phyloP scores from a whole-genome alignment of 1,140 invertebrate genomes.

The Lethrus apterus region DNA sequence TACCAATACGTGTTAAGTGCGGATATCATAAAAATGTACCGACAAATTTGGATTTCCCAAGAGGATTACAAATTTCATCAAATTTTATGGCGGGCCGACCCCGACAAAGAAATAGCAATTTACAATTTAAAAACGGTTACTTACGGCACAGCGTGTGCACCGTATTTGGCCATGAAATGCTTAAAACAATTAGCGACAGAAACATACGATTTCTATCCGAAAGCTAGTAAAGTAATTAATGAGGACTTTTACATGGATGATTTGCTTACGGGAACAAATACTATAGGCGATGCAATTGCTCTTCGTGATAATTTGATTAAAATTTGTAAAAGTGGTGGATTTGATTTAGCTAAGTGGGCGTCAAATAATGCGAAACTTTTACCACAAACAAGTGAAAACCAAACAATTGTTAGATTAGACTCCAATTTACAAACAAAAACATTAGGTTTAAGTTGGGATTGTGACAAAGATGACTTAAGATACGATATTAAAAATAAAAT shows the following conservation, averaged over 20 bases:
- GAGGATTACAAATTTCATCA: slow-evolving; percentile 31
- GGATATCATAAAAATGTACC: slow-evolving; percentile 41
- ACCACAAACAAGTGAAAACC: no score
- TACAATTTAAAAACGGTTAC: slow-evolving; percentile 35
- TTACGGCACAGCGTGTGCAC: slow-evolving; percentile 29
- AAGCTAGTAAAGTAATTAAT: slow-evolving; percentile 27
- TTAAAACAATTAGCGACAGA: slow-evolving; percentile 26
- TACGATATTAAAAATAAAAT: no score
- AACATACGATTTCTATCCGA: slow-evolving; percentile 25
- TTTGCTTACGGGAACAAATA: slow-evolving; percentile 32
- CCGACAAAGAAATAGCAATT: slow-evolving; percentile 20
- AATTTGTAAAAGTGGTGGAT: not conserved
- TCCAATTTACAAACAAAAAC: no score
- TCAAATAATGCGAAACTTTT: no score
- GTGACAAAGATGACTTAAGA: no score
- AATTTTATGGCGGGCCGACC: slow-evolving; percentile 36
- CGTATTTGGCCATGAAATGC: slow-evolving; percentile 25
- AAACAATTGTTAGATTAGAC: no score
- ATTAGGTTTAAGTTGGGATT: no score
- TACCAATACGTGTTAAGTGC: slow-evolving; percentile 29
- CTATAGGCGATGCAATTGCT: not conserved
- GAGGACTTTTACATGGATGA: slow-evolving; percentile 42
- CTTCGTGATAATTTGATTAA: not conserved
- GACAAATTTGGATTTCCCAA: slow-evolving; percentile 32
- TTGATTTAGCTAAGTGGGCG: slow-evolving; percentile 3